Evolutionary conservation across 2,113 vertebrate species (phyloP).

Genomic region (Tursiops truncatus): DNA sequence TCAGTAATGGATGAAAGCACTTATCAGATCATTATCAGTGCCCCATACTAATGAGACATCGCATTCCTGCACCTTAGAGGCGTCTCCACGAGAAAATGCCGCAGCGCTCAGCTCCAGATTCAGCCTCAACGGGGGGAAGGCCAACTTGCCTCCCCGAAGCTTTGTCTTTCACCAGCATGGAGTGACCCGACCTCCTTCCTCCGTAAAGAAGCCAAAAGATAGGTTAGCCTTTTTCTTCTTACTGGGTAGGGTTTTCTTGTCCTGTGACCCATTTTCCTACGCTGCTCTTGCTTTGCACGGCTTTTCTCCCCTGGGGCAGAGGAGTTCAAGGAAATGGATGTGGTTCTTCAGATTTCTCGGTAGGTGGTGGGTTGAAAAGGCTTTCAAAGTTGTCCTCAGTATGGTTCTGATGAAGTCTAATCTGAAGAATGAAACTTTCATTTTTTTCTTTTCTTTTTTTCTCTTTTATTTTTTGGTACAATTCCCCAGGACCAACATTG

Average conservation of each 20-base stretch:
- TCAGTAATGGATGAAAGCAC: slow-evolving; percentile 41
- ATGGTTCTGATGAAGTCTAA: slow-evolving; percentile 45
- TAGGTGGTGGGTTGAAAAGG: slow-evolving; percentile 29
- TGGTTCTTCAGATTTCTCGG: not conserved
- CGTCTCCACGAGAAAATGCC: not conserved
- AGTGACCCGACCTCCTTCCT: not conserved
- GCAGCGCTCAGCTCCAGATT: not conserved
- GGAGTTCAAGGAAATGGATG: not conserved
- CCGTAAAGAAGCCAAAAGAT: not conserved
- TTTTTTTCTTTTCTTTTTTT: not conserved
- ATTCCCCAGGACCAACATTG: slow-evolving; percentile 53
- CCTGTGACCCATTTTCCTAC: not conserved
- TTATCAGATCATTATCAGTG: slow-evolving; percentile 11
- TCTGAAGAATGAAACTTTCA: slow-evolving; percentile 34
- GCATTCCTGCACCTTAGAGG: not conserved
- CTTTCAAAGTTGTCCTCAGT: slow-evolving; percentile 42
- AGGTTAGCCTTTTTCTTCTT: slow-evolving; percentile 36
- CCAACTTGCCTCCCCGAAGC: not conserved
- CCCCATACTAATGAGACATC: not conserved
- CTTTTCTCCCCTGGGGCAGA: slow-evolving; percentile 26
- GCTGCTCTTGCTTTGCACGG: not conserved
- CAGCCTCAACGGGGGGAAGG: not conserved
- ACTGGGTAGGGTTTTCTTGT: not conserved
- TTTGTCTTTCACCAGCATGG: not conserved
- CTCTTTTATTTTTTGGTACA: slow-evolving; percentile 27